Base-by-base conservation (phyloP, 2,797 vertebrate genomes). In the Meriones psammophilus region DNA sequence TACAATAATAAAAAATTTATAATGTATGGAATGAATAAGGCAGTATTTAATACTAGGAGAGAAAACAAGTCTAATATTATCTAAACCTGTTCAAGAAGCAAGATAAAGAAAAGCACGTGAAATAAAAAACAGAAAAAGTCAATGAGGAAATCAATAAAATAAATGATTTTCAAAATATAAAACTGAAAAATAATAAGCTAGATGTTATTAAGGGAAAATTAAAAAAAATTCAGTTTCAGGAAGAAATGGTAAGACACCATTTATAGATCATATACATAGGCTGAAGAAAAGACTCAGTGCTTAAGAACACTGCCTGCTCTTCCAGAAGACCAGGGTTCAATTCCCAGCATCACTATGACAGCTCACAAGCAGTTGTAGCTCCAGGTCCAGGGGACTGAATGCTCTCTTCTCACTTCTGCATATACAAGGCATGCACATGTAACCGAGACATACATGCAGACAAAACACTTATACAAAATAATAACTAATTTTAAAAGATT, bases 151-250 rank as follows among this genome's bases (percentile, higher is more conserved):
- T 88, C 24, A 92, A 80, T 84, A 28, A 80, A 92, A 89, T 15
- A 84, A 74, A 24, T 94, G 74, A 89, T 85, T 83, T 88, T 94
- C 80, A 58, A 62, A 89, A 96, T 50, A 24, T 73, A 78, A 90
- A 91, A 85, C 14, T 50, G 17, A 95, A 94, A 88, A 93, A 77
- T 17, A 81, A 20, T 79, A 91, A 92, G 9, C 7, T 56, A 92
- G 30, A 85, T 91, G 69, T n/a, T 79, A 96, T 17, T 74, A 86
- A 30, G 36, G 36, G 78, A 77, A 84, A 78, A 66, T 81, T 10
- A 91, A 15, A 74, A 94, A 94, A 85, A 17, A 36, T 78, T 30
- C 56, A 89, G 14, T 28, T 36, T 68, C 60, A 78, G 62, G 3
- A 94, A 88, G 74, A 36, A 81, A 74, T 56, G n/a, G 46, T 88